Conservation (phyloP, 1,140 invertebrate genomes). For the Gryllus bimaculatus region DNA sequence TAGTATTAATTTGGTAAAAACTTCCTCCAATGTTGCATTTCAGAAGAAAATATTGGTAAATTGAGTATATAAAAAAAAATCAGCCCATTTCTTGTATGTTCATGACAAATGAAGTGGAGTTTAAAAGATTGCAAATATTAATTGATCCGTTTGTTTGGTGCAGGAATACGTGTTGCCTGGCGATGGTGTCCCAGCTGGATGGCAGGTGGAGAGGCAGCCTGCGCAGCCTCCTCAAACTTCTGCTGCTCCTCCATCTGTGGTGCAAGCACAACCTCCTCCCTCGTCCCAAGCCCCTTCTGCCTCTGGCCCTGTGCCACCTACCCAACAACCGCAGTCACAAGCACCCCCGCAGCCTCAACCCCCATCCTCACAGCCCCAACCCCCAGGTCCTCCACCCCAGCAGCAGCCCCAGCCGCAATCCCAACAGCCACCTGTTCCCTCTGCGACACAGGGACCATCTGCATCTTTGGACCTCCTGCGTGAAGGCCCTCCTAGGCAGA, state of each 20-base stretch:
- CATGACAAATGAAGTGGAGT: no score
- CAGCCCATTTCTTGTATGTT: no score
- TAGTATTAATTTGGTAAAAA: no score
- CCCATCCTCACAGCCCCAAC: background rate
- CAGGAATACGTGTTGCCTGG: background rate
- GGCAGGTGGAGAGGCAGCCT: background rate
- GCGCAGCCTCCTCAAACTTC: background rate
- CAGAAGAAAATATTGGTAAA: no score
- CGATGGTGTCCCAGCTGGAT: background rate
- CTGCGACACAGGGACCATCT: background rate
- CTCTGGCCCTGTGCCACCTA: background rate
- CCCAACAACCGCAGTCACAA: slow-evolving; percentile 12
- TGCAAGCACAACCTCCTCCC: background rate
- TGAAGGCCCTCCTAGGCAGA: background rate
- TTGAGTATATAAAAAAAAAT: no score
- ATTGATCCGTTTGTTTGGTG: background rate
- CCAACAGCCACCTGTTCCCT: slow-evolving; percentile 3
- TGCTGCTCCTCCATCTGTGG: no score
- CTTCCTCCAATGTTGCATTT: no score
- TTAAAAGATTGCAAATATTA: no score
- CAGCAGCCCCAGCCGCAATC: slow-evolving; percentile 2
- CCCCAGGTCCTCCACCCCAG: background rate
- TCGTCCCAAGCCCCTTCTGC: background rate
- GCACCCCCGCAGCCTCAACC: background rate
- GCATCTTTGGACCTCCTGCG: background rate